Evolutionary conservation across 1,140 invertebrate species (phyloP), one percentile per base, ranked within the genome.

Genomic region (Nasonia vitripennis): DNA sequence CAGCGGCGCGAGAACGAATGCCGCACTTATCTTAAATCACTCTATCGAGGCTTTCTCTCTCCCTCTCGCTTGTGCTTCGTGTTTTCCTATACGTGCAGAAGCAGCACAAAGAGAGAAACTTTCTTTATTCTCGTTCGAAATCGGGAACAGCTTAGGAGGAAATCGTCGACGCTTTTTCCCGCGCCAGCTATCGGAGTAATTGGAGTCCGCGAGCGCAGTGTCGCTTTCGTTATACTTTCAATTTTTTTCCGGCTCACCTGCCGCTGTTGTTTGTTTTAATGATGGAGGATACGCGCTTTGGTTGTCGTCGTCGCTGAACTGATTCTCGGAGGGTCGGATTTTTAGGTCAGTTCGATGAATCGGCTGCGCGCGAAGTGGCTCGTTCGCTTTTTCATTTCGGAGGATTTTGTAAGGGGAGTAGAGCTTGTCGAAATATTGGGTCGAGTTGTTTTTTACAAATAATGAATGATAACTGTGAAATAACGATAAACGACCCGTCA

Each of bases 11-110:
- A 89, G 88, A 89, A 88, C 86, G 86, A 89, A 90, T 88, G 83
- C 86, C 77, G 87, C 85, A 88, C 89, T 90, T 90, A 90, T 89
- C 89, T 88, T 85, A 87, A 90, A 90, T 90, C 88, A 88, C 87
- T 88, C 88, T 78, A 89, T 89, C 88, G 86, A 89, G 88, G 84
- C 87, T 75, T n/a, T 70, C 68, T 70, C 10, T 31, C 68, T 31
- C 68, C 27, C 68, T n/a, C 68, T 70, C 86, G 6, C 41, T 45
- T 2, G 71, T 67, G 81, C 83, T 81, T 89, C 20, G 55, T n/a
- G 87, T 88, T 88, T 88, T 87, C 87, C 87, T 79, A 27, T 27
- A 9, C 51, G 7, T 20, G n/a, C 45, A 12, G 75, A 51, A 77
- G 7, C 45, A 77, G 83, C 67, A 78, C 81, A 87, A 86, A 86